Conservation (phyloP, 2,888 invertebrate genomes). For the Drosophila pegasa region DNA sequence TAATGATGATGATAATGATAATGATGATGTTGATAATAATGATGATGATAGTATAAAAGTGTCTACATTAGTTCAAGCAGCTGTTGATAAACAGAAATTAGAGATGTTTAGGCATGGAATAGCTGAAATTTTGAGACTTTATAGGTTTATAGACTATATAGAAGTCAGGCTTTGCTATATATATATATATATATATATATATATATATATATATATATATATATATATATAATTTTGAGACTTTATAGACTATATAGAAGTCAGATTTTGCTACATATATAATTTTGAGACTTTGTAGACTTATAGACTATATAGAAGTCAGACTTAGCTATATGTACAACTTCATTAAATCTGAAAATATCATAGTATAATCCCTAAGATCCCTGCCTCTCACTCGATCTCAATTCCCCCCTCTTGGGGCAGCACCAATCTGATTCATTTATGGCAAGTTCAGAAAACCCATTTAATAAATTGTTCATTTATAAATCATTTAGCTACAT, state of each 20-base stretch:
- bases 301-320: not conserved
- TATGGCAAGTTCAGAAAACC: not conserved
- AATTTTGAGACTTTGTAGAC: not conserved
- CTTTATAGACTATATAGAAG: not conserved
- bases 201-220: no score
- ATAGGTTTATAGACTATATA: not conserved
- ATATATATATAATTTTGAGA: no score
- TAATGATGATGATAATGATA: constrained; percentile 11
- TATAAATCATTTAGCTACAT: not conserved
- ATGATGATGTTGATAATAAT: constrained; percentile 13
- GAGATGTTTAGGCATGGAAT: not conserved
- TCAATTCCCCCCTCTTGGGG: no score
- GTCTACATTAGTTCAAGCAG: constrained; percentile 4
- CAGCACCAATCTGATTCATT: not conserved
- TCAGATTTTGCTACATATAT: not conserved
- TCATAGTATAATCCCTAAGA: constrained; percentile 86
- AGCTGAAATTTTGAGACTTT: not conserved
- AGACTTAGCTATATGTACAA: no score
- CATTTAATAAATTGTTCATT: not conserved
- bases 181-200: not conserved
- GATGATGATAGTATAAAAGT: constrained; percentile 5
- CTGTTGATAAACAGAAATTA: not conserved
- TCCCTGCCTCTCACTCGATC: constrained; percentile 88
- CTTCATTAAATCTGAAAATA: no score
- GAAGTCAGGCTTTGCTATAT: not conserved